Conservation (phyloP, 1,140 invertebrate genomes). For the Schlechtendalia chinensis region DNA sequence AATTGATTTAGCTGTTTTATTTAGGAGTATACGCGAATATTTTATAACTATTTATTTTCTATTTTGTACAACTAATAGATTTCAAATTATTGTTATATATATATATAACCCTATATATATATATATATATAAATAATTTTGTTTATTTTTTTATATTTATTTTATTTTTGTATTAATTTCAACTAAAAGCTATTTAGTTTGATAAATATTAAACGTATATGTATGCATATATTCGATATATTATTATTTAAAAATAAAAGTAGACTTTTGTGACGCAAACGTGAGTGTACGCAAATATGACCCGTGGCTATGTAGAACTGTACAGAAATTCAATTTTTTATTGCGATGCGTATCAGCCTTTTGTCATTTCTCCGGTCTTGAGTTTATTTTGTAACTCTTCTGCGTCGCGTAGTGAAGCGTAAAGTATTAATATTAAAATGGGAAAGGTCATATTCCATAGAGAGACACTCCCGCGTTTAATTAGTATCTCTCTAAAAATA, state of each 20-base stretch:
- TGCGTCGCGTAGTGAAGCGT: slow-evolving; percentile 17
- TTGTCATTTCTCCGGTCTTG: not conserved
- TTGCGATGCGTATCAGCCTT: not conserved
- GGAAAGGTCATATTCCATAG: slow-evolving; percentile 34
- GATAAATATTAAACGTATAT: too few relatives aligned
- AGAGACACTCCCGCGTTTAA: slow-evolving; percentile 45
- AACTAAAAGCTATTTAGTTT: too few relatives aligned
- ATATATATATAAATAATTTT: too few relatives aligned
- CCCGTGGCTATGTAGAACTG: not conserved
- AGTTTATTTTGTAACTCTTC: slow-evolving; percentile 1
- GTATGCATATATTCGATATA: too few relatives aligned
- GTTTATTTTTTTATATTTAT: too few relatives aligned
- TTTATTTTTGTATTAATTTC: too few relatives aligned
- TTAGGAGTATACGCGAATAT: not conserved
- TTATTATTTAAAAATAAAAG: too few relatives aligned
- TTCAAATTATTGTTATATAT: too few relatives aligned
- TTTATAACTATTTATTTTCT: slow-evolving; percentile 20
- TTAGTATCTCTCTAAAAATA: slow-evolving; percentile 35
- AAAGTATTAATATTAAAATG: slow-evolving; percentile 38
- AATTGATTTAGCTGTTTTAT: slow-evolving; percentile 8
- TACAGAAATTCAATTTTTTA: not conserved
- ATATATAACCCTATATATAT: too few relatives aligned
- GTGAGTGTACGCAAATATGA: too few relatives aligned
- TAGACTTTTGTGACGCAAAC: too few relatives aligned
- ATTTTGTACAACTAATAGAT: not conserved